Evolutionary conservation across 1,140 invertebrate species (phyloP).

Genomic region (Drosophila kikkawai): DNA sequence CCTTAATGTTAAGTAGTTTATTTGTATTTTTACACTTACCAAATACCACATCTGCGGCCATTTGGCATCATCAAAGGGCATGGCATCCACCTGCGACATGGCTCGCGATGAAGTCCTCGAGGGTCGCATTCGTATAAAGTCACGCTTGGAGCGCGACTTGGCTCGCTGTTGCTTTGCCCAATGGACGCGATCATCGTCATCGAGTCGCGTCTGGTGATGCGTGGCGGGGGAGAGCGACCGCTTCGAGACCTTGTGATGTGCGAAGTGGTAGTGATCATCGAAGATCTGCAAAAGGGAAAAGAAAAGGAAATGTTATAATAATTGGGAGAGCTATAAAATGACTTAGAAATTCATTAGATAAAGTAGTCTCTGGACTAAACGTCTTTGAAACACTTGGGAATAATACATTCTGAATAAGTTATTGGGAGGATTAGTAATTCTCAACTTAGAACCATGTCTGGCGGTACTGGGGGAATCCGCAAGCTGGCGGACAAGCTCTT

Average conservation of each 20-base stretch:
- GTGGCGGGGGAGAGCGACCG: constrained; percentile 89
- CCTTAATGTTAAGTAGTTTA: too few relatives aligned
- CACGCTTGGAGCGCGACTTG: constrained; percentile 90
- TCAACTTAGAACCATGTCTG: constrained; percentile 18
- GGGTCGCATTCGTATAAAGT: constrained; percentile 86
- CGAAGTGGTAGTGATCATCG: constrained; percentile 92
- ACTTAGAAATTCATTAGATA: too few relatives aligned
- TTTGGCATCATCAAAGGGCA: constrained; percentile 91
- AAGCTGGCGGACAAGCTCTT: constrained; percentile 57
- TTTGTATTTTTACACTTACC: constrained; percentile 87
- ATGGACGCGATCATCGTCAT: constrained; percentile 89
- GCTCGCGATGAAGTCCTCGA: constrained; percentile 73
- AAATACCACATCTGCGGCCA: constrained; percentile 97
- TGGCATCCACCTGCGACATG: constrained; percentile 60
- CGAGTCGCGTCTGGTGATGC: constrained; percentile 88
- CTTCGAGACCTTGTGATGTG: constrained; percentile 90
- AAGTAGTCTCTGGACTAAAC: not conserved
- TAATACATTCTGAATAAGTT: not conserved
- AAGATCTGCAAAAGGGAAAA: constrained; percentile 89
- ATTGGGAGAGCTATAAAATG: accelerated
- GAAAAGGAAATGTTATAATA: not conserved
- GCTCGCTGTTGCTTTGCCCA: constrained; percentile 90
- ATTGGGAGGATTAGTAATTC: too few relatives aligned
- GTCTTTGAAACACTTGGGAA: not conserved
- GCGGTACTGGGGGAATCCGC: constrained; percentile 31